Conservation (phyloP, 1,140 invertebrate species). For the Ladona fulva region DNA sequence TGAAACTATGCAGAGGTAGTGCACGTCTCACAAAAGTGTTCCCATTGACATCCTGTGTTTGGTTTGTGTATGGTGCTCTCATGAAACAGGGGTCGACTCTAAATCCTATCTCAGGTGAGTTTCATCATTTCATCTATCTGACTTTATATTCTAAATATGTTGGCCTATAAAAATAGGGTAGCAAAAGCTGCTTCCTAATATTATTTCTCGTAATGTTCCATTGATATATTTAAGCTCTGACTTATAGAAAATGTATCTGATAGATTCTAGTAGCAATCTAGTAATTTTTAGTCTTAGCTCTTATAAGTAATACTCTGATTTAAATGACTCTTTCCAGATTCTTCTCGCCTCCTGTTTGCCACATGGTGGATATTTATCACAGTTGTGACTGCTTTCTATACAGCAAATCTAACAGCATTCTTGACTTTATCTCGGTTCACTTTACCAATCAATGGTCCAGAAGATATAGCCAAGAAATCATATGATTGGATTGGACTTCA, state of each 20-base stretch:
- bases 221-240: too few relatives aligned
- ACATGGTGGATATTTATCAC: constrained; percentile 89
- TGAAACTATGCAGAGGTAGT: constrained; percentile 29
- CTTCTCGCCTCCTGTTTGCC: constrained; percentile 70
- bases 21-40: constrained; percentile 47
- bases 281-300: too few relatives aligned
- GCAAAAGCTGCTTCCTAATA: too few relatives aligned
- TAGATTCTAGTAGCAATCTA: too few relatives aligned
- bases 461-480: constrained; percentile 55
- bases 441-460: constrained; percentile 56
- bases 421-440: constrained; percentile 75
- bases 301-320: too few relatives aligned
- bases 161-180: too few relatives aligned
- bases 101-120: constrained; percentile 64
- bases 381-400: constrained; percentile 82
- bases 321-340: constrained; percentile 47
- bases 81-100: constrained; percentile 76
- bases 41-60: constrained; percentile 57
- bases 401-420: constrained; percentile 82
- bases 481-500: constrained; percentile 57
- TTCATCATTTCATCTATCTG: too few relatives aligned
- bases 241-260: too few relatives aligned
- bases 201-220: too few relatives aligned
- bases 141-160: too few relatives aligned
- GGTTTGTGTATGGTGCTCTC: constrained; percentile 82